Evolutionary conservation across 2,888 invertebrate species (phyloP).

Genomic region (Oxycera nigricornis): DNA sequence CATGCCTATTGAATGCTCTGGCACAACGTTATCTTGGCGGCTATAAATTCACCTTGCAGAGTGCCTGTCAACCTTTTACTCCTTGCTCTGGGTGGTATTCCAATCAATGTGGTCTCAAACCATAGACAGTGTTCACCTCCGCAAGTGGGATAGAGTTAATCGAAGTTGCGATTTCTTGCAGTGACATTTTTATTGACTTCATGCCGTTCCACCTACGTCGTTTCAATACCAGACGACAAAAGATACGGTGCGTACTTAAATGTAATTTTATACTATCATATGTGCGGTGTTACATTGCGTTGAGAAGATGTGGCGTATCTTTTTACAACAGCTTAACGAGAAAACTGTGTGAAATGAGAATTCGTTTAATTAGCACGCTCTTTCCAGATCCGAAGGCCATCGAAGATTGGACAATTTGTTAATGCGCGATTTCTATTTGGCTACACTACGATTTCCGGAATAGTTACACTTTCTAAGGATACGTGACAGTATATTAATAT

Average conservation of each 20-base stretch:
- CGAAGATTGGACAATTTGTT: background rate
- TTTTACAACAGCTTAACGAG: background rate
- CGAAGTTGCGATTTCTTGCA: slow-evolving; percentile 41
- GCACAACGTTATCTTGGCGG: slow-evolving; percentile 34
- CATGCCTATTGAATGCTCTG: slow-evolving; percentile 33
- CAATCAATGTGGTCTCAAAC: slow-evolving; percentile 33
- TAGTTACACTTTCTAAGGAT: background rate
- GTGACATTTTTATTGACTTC: slow-evolving; percentile 43
- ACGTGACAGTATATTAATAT: background rate
- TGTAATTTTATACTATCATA: background rate
- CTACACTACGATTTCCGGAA: background rate
- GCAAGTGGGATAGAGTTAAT: slow-evolving; percentile 32
- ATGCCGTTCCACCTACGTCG: slow-evolving; percentile 39
- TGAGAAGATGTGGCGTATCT: background rate
- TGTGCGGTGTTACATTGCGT: background rate
- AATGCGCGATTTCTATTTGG: background rate
- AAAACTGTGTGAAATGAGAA: background rate
- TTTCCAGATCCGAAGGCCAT: background rate
- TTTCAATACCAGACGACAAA: background rate
- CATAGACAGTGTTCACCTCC: slow-evolving; percentile 29
- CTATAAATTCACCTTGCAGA: slow-evolving; percentile 38
- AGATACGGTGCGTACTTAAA: background rate
- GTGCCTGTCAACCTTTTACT: slow-evolving; percentile 42
- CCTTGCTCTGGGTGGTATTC: slow-evolving; percentile 41
- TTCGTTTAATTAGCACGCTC: background rate